Evolutionary conservation across 2,888 invertebrate genomes (phyloP).

Genomic region (Orthonychiurus folsomi): DNA sequence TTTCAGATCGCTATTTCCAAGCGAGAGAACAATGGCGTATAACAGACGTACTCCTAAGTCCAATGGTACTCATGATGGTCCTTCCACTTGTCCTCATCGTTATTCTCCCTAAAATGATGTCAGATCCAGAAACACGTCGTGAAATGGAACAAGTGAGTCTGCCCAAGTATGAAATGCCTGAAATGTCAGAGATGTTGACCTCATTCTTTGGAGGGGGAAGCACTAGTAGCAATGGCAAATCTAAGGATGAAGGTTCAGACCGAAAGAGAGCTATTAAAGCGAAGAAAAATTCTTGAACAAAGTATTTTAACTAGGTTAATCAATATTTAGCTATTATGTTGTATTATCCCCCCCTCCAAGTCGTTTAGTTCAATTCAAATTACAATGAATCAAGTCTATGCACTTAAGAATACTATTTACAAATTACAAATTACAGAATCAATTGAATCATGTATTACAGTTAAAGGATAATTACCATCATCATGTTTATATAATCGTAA

Average conservation of each 20-base stretch:
- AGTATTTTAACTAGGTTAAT: no score
- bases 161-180: conserved; percentile 76
- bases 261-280: conserved; percentile 31
- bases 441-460: no score
- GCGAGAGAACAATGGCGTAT: conserved; percentile 91
- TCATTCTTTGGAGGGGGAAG: conserved; percentile 67
- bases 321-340: no score
- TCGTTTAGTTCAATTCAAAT: no score
- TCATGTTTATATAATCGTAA: no score
- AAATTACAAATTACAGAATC: no score
- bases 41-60: conserved; percentile 59
- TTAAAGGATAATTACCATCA: no score
- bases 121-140: conserved; percentile 88
- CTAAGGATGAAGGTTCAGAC: conserved; percentile 10
- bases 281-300: conserved; percentile 28
- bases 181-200: conserved; percentile 91
- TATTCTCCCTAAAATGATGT: conserved; percentile 92
- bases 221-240: conserved; percentile 24
- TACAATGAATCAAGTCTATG: no score
- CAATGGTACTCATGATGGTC: conserved; percentile 86
- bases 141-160: conserved; percentile 84
- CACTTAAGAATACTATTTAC: no score
- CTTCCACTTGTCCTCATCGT: conserved; percentile 81
- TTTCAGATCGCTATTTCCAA: conserved; percentile 86
- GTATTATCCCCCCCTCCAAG: no score